Conservation (phyloP, 1,140 invertebrate species). For the Mamestra configurata region DNA sequence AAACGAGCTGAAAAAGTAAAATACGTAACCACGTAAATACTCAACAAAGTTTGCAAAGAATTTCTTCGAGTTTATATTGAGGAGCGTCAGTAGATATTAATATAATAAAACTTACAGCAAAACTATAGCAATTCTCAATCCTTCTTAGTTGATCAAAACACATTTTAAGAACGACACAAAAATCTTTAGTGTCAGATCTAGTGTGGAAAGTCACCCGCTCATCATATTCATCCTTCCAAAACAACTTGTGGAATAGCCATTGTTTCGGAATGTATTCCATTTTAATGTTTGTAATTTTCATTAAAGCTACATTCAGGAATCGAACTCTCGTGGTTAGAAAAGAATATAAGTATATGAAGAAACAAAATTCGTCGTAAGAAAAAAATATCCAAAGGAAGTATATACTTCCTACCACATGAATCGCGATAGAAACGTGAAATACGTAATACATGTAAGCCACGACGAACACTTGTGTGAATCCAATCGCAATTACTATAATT, state of each 20-base stretch:
- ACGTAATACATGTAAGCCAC: constrained; percentile 50
- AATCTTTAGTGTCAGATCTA: constrained; percentile 57
- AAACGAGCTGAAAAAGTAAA: constrained; percentile 57
- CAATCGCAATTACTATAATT: constrained; percentile 38
- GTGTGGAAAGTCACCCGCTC: constrained; percentile 65
- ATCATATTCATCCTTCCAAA: constrained; percentile 67
- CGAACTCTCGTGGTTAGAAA: constrained; percentile 64
- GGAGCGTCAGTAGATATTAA: too few relatives aligned
- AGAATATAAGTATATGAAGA: constrained; percentile 55
- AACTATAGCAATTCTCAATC: constrained; percentile 61
- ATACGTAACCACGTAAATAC: too few relatives aligned
- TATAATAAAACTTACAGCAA: constrained; percentile 69
- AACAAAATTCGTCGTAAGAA: constrained; percentile 62
- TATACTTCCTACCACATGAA: constrained; percentile 57
- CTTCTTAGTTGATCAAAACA: constrained; percentile 60
- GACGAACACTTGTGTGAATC: constrained; percentile 44
- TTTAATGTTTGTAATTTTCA: constrained; percentile 67
- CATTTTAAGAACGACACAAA: constrained; percentile 61
- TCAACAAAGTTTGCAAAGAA: too few relatives aligned
- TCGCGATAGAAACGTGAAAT: constrained; percentile 49
- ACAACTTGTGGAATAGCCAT: constrained; percentile 63
- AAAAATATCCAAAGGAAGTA: constrained; percentile 62
- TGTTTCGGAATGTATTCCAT: constrained; percentile 64
- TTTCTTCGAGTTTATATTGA: too few relatives aligned
- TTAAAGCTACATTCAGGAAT: constrained; percentile 72